Conservation (phyloP, 1,140 invertebrate species). For the Solen grandis region DNA sequence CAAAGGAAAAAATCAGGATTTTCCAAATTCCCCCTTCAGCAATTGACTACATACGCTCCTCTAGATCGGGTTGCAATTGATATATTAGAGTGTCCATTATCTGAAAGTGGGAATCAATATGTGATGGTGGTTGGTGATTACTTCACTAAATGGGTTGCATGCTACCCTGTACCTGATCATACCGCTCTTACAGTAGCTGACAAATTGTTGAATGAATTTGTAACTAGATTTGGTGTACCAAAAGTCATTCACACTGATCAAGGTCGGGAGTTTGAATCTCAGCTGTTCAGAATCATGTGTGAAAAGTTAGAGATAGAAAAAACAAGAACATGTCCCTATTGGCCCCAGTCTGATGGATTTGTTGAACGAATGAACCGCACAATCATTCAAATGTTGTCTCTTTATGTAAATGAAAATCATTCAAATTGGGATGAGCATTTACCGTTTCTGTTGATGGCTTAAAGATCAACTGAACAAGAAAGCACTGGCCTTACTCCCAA, state of each 20-base stretch:
- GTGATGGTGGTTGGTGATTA: slow-evolving; percentile 69
- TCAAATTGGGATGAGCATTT: slow-evolving; percentile 62
- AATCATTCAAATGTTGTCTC: background rate
- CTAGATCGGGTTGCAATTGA: slow-evolving; percentile 35
- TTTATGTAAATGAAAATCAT: slow-evolving; percentile 33
- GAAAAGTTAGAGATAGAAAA: slow-evolving; percentile 53
- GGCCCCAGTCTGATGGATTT: slow-evolving; percentile 13
- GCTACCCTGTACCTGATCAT: slow-evolving; percentile 60
- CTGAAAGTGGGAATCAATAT: slow-evolving; percentile 59
- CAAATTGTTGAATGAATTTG: slow-evolving; percentile 35
- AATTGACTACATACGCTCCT: background rate
- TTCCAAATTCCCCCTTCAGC: slow-evolving; percentile 23
- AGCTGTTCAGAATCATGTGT: slow-evolving; percentile 57
- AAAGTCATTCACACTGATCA: slow-evolving; percentile 75
- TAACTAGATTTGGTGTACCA: slow-evolving; percentile 76
- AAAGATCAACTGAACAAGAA: too few species aligned
- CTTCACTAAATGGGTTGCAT: slow-evolving; percentile 67
- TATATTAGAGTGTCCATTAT: slow-evolving; percentile 43
- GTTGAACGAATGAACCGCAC: slow-evolving; percentile 28
- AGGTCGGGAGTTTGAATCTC: slow-evolving; percentile 66
- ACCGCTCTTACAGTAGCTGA: slow-evolving; percentile 25
- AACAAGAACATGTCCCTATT: slow-evolving; percentile 57
- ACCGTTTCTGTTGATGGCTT: slow-evolving; percentile 63
- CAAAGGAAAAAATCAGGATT: slow-evolving; percentile 24
- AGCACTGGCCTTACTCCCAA: too few species aligned